Conservation (phyloP, 2,888 invertebrate species). For the Ethmia dodecea region DNA sequence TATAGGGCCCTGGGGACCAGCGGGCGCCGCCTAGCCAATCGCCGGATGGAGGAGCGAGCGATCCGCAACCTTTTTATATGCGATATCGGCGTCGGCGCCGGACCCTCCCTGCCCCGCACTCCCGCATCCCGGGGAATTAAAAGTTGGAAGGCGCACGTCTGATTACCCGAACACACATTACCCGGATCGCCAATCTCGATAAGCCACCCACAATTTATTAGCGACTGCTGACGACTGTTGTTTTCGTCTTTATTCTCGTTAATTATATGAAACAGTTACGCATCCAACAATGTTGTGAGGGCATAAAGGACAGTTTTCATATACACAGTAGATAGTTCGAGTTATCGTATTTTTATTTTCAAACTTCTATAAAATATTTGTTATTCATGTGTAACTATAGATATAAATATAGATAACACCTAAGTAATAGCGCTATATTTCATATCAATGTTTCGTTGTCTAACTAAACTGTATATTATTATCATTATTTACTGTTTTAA, state of each 20-base stretch:
- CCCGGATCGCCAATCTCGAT: conserved; percentile 63
- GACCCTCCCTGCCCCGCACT: conserved; percentile 54
- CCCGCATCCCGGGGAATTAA: conserved; percentile 56
- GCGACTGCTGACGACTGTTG: conserved; percentile 48
- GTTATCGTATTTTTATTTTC: too few species aligned
- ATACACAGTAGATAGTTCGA: too few species aligned
- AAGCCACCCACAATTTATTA: conserved; percentile 64
- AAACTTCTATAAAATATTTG: too few species aligned
- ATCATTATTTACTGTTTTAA: too few species aligned
- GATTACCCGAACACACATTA: conserved; percentile 71
- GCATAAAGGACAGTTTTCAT: too few species aligned
- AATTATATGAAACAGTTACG: conserved; percentile 1
- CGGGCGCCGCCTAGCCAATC: conserved; percentile 82
- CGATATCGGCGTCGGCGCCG: conserved; percentile 69
- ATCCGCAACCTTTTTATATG: conserved; percentile 77
- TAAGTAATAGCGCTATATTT: too few species aligned
- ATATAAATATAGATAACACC: too few species aligned
- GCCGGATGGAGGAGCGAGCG: conserved; percentile 73
- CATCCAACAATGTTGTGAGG: too few species aligned
- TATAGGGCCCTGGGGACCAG: conserved; percentile 79
- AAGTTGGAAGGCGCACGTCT: conserved; percentile 69
- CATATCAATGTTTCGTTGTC: too few species aligned
- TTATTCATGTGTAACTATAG: too few species aligned
- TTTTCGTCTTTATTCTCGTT: conserved; percentile 35
- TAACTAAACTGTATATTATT: too few species aligned